Conservation (phyloP, 1,140 invertebrate genomes). For the Drosophila sp. region DNA sequence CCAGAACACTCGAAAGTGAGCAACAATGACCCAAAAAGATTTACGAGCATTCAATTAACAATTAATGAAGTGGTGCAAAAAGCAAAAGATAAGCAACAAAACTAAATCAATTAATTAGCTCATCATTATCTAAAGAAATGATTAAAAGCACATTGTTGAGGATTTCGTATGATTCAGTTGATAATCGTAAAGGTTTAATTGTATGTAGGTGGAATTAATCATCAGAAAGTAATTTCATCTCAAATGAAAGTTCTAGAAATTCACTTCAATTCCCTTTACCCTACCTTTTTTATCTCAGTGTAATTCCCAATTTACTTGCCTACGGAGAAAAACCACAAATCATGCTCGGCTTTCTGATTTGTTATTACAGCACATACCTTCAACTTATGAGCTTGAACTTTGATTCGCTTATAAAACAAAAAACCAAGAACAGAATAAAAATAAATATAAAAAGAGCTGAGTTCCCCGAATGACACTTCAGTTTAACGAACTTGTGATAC, state of each 20-base stretch:
- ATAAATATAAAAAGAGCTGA: constrained; percentile 23
- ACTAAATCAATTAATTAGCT: constrained; percentile 42
- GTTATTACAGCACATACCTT: constrained; percentile 64
- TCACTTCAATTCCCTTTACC: neutral
- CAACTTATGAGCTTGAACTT: constrained; percentile 57
- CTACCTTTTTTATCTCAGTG: constrained; percentile 29
- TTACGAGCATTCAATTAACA: constrained; percentile 42
- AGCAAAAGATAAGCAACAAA: constrained; percentile 7
- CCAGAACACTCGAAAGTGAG: constrained; percentile 35
- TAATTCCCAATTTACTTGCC: constrained; percentile 19
- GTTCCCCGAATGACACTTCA: constrained; percentile 76
- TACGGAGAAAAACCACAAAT: constrained; percentile 36
- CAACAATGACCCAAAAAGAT: constrained; percentile 58
- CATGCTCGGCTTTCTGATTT: constrained; percentile 50
- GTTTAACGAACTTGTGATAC: constrained; percentile 73
- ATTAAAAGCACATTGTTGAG: constrained; percentile 3
- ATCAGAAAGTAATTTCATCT: neutral
- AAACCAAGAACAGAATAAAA: constrained; percentile 2
- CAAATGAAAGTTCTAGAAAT: neutral
- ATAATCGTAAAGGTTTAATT: too few relatives aligned
- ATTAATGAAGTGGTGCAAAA: constrained; percentile 49
- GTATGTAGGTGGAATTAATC: too few relatives aligned
- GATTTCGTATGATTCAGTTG: too few relatives aligned
- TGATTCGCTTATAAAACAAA: constrained; percentile 53
- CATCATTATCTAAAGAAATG: constrained; percentile 20